Evolutionary conservation across 1,140 invertebrate species (phyloP).

Genomic region (Diuraphis noxia): DNA sequence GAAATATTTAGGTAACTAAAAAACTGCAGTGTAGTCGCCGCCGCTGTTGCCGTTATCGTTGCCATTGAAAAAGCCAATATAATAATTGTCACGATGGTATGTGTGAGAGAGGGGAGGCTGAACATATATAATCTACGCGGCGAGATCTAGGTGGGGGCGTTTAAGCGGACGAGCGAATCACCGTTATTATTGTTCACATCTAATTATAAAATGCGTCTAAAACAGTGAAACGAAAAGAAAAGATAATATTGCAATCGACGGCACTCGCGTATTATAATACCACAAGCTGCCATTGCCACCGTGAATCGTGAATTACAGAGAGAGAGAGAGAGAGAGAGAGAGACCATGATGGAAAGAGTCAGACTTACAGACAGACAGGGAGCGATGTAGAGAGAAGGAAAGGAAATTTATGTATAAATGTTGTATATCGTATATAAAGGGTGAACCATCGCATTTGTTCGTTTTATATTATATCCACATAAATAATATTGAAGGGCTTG

Average conservation of each 20-base stretch:
- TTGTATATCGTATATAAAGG: not conserved
- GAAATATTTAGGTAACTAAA: not conserved
- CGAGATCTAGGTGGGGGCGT: not conserved
- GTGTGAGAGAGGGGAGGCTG: not conserved
- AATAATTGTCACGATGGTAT: not conserved
- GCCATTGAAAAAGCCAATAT: not conserved
- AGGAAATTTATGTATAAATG: not conserved
- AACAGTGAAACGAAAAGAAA: not conserved
- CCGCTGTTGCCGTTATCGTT: not conserved
- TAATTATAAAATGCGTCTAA: conserved; percentile 40
- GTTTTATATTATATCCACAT: not conserved
- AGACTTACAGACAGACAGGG: not conserved
- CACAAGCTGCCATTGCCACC: not conserved
- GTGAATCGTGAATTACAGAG: not conserved
- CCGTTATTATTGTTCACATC: conserved; percentile 15
- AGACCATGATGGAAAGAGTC: too few species aligned
- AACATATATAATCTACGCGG: not conserved
- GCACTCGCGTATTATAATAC: conserved; percentile 16
- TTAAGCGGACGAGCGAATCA: not conserved
- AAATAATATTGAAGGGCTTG: not conserved
- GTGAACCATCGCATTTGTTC: not conserved
- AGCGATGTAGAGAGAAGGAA: too few species aligned
- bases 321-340: too few species aligned
- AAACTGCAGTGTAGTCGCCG: not conserved
- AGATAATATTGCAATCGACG: conserved; percentile 13